Conservation (phyloP, 2,797 vertebrate species). For the Coilia nasus region DNA sequence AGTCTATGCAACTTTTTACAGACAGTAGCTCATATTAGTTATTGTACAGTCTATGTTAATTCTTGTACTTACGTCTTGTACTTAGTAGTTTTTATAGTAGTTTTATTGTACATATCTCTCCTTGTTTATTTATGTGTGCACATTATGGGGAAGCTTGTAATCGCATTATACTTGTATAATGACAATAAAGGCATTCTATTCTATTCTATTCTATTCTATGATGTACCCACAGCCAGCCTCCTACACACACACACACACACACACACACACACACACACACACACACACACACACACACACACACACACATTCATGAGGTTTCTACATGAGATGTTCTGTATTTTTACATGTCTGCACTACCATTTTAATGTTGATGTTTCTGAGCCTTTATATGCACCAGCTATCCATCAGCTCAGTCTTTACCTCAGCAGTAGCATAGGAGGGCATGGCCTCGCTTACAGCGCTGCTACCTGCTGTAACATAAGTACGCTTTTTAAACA, state of each 20-base stretch:
- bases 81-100: too few species aligned
- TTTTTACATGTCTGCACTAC: not conserved
- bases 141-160: too few species aligned
- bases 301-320: not conserved
- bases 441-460: not conserved
- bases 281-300: conserved; percentile 39
- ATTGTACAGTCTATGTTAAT: too few species aligned
- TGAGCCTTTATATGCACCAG: not conserved
- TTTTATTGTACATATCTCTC: too few species aligned
- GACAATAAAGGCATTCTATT: too few species aligned
- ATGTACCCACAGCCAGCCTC: too few species aligned
- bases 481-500: not conserved
- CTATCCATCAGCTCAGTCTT: not conserved
- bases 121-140: too few species aligned
- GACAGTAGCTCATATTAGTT: too few species aligned
- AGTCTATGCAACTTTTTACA: too few species aligned
- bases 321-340: not conserved
- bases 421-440: not conserved
- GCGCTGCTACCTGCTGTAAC: not conserved
- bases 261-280: conserved; percentile 53
- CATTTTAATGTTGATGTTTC: not conserved
- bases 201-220: too few species aligned
- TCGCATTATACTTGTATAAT: too few species aligned
- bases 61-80: too few species aligned
- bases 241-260: conserved; percentile 34